Evolutionary conservation across 2,797 vertebrate species (phyloP).

Genomic region (Aldrovandia affinis): DNA sequence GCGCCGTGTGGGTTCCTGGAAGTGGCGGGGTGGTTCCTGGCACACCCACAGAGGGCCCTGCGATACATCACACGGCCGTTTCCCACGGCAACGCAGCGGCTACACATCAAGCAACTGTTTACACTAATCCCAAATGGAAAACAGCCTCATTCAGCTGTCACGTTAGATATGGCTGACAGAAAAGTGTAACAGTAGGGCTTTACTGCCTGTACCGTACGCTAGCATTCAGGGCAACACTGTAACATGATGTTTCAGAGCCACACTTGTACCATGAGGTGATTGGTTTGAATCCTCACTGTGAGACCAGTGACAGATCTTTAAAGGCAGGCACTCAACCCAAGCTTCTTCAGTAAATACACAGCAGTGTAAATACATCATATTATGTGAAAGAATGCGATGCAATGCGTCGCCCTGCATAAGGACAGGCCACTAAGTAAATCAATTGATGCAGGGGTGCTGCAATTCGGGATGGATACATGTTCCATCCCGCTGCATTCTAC

Average conservation of each 20-base stretch:
- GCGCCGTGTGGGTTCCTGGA: neutral
- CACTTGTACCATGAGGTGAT: neutral
- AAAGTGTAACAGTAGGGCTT: neutral
- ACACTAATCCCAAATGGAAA: neutral
- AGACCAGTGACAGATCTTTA: neutral
- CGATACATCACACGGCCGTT: neutral
- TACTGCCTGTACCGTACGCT: neutral
- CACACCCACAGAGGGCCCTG: neutral
- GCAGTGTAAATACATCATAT: neutral
- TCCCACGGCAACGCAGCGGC: neutral
- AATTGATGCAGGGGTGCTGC: neutral
- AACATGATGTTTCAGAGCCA: neutral
- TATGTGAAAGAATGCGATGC: neutral
- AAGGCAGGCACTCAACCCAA: neutral
- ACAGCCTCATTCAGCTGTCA: neutral
- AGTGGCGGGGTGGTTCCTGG: neutral
- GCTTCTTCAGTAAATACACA: neutral
- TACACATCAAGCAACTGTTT: neutral
- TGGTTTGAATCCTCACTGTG: neutral
- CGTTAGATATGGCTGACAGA: neutral
- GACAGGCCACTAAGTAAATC: neutral
- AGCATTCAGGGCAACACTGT: neutral
- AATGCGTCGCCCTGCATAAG: neutral
- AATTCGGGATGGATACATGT: neutral
- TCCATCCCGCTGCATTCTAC: neutral